Evolutionary conservation across 1,140 invertebrate species (phyloP).

Genomic region (silkworm (Bombyx mori)): ASM3026992v2 NC_085117.1:14437501-14438000

Average conservation of each 20-base stretch:
- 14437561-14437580: slow-evolving; percentile 53
- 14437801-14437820: no score
- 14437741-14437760: slow-evolving; percentile 22
- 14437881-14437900: no score
- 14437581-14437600: slow-evolving; percentile 56
- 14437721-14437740: slow-evolving; percentile 21
- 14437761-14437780: slow-evolving; percentile 4
- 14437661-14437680: slow-evolving; percentile 47
- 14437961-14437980: slow-evolving; percentile 40
- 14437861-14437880: no score
- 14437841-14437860: no score
- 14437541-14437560: slow-evolving; percentile 40
- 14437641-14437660: slow-evolving; percentile 46
- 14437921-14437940: no score
- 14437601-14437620: slow-evolving; percentile 58
- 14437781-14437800: no score
- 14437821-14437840: no score
- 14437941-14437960: no score
- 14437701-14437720: slow-evolving; percentile 33
- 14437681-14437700: slow-evolving; percentile 59
- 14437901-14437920: no score
- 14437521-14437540: slow-evolving; percentile 56
- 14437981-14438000: slow-evolving; percentile 38
- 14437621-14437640: slow-evolving; percentile 56
- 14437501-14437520: slow-evolving; percentile 33